Conservation (phyloP, 2,797 vertebrate species). For the Gephyroberyx darwinii region DNA sequence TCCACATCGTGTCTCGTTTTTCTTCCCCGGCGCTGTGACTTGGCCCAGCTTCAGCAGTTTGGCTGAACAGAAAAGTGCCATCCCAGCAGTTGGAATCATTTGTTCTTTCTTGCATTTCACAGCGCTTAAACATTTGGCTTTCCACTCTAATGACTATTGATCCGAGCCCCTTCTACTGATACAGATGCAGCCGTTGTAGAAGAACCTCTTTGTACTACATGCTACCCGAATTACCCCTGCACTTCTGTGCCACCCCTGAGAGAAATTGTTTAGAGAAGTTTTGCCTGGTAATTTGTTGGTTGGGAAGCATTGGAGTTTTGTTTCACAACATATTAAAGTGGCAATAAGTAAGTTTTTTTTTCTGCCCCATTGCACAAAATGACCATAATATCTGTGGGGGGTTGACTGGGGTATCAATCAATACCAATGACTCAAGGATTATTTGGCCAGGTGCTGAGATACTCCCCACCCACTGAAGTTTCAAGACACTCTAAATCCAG, state of each 20-base stretch:
- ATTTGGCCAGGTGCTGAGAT: too few relatives aligned
- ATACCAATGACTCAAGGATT: too few relatives aligned
- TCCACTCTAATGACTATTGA: slow-evolving; percentile 20
- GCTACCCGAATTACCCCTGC: neutral
- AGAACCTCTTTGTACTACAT: neutral
- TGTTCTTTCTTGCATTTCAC: slow-evolving; percentile 19
- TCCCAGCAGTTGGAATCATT: slow-evolving; percentile 14
- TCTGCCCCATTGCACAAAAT: too few relatives aligned
- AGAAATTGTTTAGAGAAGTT: too few relatives aligned
- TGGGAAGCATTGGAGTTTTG: too few relatives aligned
- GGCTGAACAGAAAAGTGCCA: slow-evolving; percentile 6
- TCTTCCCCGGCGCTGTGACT: slow-evolving; percentile 1
- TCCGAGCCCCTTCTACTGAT: slow-evolving; percentile 6
- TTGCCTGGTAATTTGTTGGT: too few relatives aligned
- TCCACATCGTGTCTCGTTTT: slow-evolving; percentile 26
- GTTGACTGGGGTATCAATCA: too few relatives aligned
- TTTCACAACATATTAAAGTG: too few relatives aligned
- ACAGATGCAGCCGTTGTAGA: slow-evolving; percentile 2
- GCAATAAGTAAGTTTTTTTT: too few relatives aligned
- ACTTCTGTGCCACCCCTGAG: neutral
- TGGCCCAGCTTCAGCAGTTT: slow-evolving; percentile 6
- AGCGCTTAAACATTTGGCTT: slow-evolving; percentile 33
- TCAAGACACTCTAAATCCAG: too few relatives aligned
- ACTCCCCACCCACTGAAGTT: too few relatives aligned
- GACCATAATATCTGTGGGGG: too few relatives aligned